phyloP scores from a whole-genome alignment of 2,888 invertebrate genomes.

The Exephanes ischioxanthus region DNA sequence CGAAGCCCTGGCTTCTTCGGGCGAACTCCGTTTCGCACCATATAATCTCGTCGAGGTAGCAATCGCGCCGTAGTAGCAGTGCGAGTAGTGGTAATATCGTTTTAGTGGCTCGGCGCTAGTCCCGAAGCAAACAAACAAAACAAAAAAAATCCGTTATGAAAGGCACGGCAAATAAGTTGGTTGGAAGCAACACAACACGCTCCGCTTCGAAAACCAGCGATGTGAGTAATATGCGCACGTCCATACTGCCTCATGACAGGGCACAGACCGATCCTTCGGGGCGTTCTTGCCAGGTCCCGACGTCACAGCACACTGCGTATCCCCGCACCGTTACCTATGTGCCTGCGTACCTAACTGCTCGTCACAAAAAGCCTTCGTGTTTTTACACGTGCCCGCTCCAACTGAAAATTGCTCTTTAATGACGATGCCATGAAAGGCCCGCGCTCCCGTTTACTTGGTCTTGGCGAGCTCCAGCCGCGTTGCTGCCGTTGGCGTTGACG shows the following conservation, averaged over 20 bases:
- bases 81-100: conserved; percentile 16
- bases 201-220: conserved; percentile 7
- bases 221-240: conserved; percentile 24
- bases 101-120: conserved; percentile 29
- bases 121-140: not conserved
- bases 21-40: conserved; percentile 54
- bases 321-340: conserved; percentile 74
- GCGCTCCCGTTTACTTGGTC: conserved; percentile 25
- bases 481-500: conserved; percentile 63
- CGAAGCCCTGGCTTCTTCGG: conserved; percentile 26
- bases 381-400: conserved; percentile 54
- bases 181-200: conserved; percentile 30
- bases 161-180: conserved; percentile 38
- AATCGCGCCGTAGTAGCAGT: conserved; percentile 26
- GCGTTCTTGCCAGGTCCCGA: conserved; percentile 28
- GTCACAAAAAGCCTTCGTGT: conserved; percentile 72
- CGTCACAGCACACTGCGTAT: conserved; percentile 61
- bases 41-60: conserved; percentile 32
- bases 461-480: conserved; percentile 32
- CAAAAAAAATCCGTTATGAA: conserved; percentile 52
- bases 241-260: conserved; percentile 23
- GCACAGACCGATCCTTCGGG: conserved; percentile 14
- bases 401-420: conserved; percentile 71
- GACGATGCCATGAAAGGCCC: conserved; percentile 63
- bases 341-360: conserved; percentile 68